Conservation (phyloP, 2,888 invertebrate genomes). For the Drosophila gaucha region DNA sequence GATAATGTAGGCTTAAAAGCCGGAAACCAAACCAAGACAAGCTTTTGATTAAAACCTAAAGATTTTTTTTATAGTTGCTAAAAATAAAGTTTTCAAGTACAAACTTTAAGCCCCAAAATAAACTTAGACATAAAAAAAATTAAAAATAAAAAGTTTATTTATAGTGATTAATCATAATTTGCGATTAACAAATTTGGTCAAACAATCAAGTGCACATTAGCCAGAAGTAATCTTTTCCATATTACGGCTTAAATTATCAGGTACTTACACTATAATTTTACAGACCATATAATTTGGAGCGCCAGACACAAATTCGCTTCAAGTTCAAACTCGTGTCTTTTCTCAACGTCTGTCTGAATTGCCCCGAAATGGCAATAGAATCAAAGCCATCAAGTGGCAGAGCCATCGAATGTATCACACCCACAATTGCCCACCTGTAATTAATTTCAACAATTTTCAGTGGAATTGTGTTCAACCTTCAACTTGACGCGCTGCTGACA, state of each 20-base stretch:
- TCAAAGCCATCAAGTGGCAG: conserved; percentile 15
- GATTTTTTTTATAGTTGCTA: too few species aligned
- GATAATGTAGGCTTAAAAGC: too few species aligned
- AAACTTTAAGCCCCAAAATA: too few species aligned
- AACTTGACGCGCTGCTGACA: conserved; percentile 45
- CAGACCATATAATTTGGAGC: conserved; percentile 12
- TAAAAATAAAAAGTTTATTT: too few species aligned
- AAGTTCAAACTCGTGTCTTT: conserved; percentile 20
- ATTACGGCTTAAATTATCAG: background rate
- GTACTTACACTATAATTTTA: conserved; percentile 6
- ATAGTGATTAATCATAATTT: background rate
- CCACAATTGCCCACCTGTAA: conserved; percentile 38
- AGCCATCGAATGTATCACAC: conserved; percentile 25
- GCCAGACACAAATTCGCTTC: conserved; percentile 1
- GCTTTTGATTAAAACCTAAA: too few species aligned
- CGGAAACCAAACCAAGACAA: too few species aligned
- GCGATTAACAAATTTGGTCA: background rate
- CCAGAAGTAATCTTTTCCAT: background rate
- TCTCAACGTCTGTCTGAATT: conserved; percentile 17
- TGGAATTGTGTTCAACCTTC: conserved; percentile 41
- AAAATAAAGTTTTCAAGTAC: too few species aligned
- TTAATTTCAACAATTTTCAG: conserved; percentile 46
- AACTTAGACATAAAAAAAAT: too few species aligned
- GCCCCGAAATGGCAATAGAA: conserved; percentile 32
- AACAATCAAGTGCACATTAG: background rate